Base-by-base conservation (phyloP, 2,113 vertebrate genomes). In the Bufo gargarizans region DNA sequence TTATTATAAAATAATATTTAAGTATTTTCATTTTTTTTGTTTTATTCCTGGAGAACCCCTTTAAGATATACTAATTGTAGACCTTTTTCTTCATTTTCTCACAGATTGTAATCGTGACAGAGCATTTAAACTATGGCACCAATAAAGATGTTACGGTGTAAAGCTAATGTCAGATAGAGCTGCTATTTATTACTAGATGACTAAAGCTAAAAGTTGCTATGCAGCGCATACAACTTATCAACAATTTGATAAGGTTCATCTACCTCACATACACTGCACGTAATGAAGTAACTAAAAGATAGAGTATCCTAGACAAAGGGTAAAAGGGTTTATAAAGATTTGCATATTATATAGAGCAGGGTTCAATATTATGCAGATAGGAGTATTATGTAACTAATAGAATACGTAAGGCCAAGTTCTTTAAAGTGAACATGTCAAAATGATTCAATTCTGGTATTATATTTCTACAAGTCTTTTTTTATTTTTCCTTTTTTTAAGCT, bases 201-300 rank as follows among this genome's bases (percentile, higher is more conserved):
- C 74, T 77, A 13, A 53, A 19, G 45, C 71, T 74, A 74, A n/a
- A n/a, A 53, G n/a, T 3, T 19, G 45, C 4, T 77, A 20, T 17
- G 16, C 74, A 49, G 76, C n/a, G 76, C 49, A 77, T 77, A 76
- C 45, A 47, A 19, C 43, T 76, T 76, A 76, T 76, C 43, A 76
- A 17, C 72, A 13, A 71, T 13, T 43, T 33, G 22, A 71, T 71
- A 71, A 74, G 47, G 76, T 17, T 77, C 76, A 53, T 77, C 76
- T 49, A 77, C 7, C 2, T 77, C 16, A 20, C 19, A 53, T 77
- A 77, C 47, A 77, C n/a, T 19, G 20, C 2, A 33, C 33, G 1
- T 50, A 77, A 50, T 77, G 33, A 20, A 77, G 17, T 77, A 6
- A 50, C 74, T 12, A 0, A 10, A 33, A 53, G 45, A 77, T 13